Conservation (phyloP, 1,140 invertebrate species). For the Temnothorax longispinosus region DNA sequence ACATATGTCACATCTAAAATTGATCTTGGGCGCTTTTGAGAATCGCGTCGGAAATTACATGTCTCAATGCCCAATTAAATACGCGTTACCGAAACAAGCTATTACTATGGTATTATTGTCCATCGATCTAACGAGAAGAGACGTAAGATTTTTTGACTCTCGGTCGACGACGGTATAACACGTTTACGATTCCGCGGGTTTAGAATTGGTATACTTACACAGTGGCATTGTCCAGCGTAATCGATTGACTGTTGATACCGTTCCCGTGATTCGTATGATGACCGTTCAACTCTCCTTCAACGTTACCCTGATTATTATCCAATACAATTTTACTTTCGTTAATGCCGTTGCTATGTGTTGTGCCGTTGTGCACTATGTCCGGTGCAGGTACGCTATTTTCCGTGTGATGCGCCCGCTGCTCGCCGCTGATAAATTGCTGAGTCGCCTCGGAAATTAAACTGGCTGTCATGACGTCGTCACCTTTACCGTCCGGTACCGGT, state of each 20-base stretch:
- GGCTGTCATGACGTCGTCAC: conserved; percentile 83
- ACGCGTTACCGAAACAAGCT: conserved; percentile 38
- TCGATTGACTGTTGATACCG: conserved; percentile 83
- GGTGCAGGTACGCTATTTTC: conserved; percentile 76
- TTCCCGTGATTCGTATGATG: conserved; percentile 83
- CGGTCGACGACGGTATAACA: conserved; percentile 54
- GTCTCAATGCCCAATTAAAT: conserved; percentile 18
- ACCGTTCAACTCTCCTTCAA: conserved; percentile 83
- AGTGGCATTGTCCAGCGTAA: conserved; percentile 84
- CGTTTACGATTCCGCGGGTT: conserved; percentile 62
- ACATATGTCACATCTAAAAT: conserved; percentile 19
- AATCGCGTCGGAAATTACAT: conserved; percentile 10
- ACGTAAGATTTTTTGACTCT: conserved; percentile 63
- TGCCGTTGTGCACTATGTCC: conserved; percentile 82
- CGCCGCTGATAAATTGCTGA: conserved; percentile 82
- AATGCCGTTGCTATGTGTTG: conserved; percentile 83
- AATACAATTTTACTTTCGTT: conserved; percentile 82
- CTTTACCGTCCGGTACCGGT: conserved; percentile 76
- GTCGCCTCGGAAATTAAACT: conserved; percentile 84
- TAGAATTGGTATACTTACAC: conserved; percentile 83
- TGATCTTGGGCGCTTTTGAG: conserved; percentile 4
- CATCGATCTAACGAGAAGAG: conserved; percentile 63
- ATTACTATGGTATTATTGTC: conserved; percentile 69
- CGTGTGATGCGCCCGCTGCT: conserved; percentile 79
- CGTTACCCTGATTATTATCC: conserved; percentile 83